A percentile compares a stretch with the other conserved stretches of the same genome.
phyloP scores from a whole-genome alignment of 2,113 vertebrate genomes.

The Scomber scombrus region DNA sequence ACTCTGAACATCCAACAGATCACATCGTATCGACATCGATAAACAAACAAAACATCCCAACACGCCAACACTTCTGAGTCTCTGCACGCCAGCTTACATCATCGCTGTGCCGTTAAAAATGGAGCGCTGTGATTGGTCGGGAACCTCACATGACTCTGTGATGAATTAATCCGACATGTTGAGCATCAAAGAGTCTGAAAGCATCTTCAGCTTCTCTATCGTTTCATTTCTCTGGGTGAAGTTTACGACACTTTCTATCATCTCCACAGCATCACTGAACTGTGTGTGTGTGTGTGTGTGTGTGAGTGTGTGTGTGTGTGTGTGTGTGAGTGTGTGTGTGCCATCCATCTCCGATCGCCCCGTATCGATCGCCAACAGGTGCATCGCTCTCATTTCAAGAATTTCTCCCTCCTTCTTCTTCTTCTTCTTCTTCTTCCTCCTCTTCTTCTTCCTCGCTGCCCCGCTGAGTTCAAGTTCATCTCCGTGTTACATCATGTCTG shows the following conservation, averaged over 20 bases:
- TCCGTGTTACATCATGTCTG: slow-evolving; percentile 98
- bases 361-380: slow-evolving; percentile 93
- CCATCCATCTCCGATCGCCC: slow-evolving; percentile 96
- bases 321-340: slow-evolving; percentile 83
- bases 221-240: no score
- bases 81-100: no score
- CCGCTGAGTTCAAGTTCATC: slow-evolving; percentile 98
- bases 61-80: no score
- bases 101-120: no score
- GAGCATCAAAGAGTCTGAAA: no score
- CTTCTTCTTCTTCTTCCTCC: background rate
- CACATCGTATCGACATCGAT: no score
- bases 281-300: background rate
- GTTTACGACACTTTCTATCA: slow-evolving; percentile 33
- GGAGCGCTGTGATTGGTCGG: no score
- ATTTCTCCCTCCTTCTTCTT: slow-evolving; percentile 4
- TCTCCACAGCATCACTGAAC: background rate
- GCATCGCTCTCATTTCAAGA: slow-evolving; percentile 92
- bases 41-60: no score
- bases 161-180: no score
- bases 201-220: no score
- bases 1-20: no score
- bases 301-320: slow-evolving; percentile 2
- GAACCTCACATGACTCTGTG: no score
- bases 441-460: slow-evolving; percentile 81